A percentile compares a stretch with the other conserved stretches of the same genome.
phyloP scores from a whole-genome alignment of 1,140 invertebrate genomes.

The Bombus confusus region DNA sequence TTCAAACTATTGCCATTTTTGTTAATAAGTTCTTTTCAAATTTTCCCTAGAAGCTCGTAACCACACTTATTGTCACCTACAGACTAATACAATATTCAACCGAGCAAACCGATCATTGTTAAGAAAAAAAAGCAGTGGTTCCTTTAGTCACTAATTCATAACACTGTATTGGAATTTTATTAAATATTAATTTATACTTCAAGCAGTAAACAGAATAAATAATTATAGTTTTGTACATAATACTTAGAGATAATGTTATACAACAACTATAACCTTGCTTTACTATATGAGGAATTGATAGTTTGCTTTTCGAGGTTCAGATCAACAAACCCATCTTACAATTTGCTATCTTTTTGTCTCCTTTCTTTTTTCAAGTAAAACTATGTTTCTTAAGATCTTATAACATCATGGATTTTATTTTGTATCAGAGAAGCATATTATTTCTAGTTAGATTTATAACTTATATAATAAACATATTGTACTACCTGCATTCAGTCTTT shows the following conservation, averaged over 20 bases:
- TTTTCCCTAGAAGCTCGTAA: slow-evolving; percentile 14
- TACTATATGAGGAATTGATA: slow-evolving; percentile 10
- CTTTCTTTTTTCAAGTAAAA: neutral
- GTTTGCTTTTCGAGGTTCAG: neutral
- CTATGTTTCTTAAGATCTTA: slow-evolving; percentile 8
- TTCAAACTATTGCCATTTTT: slow-evolving; percentile 9
- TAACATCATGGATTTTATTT: slow-evolving; percentile 18
- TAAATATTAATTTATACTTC: slow-evolving; percentile 20
- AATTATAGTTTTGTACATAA: slow-evolving; percentile 37
- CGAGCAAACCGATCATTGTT: neutral
- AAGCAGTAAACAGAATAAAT: slow-evolving; percentile 42
- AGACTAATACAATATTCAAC: slow-evolving; percentile 22
- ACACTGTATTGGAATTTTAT: neutral
- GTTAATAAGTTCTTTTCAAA: neutral
- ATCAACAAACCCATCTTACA: slow-evolving; percentile 1
- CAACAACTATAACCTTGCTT: slow-evolving; percentile 15
- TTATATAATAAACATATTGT: slow-evolving; percentile 67
- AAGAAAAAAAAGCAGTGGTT: neutral
- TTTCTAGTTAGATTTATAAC: slow-evolving; percentile 45
- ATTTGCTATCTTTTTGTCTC: neutral
- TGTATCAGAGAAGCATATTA: slow-evolving; percentile 43
- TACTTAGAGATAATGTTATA: slow-evolving; percentile 17
- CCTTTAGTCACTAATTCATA: neutral
- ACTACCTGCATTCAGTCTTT: slow-evolving; percentile 80
- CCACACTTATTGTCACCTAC: slow-evolving; percentile 56